Evolutionary conservation across 2,888 invertebrate species (phyloP).

Genomic region (Teinopalpus imperialis): DNA sequence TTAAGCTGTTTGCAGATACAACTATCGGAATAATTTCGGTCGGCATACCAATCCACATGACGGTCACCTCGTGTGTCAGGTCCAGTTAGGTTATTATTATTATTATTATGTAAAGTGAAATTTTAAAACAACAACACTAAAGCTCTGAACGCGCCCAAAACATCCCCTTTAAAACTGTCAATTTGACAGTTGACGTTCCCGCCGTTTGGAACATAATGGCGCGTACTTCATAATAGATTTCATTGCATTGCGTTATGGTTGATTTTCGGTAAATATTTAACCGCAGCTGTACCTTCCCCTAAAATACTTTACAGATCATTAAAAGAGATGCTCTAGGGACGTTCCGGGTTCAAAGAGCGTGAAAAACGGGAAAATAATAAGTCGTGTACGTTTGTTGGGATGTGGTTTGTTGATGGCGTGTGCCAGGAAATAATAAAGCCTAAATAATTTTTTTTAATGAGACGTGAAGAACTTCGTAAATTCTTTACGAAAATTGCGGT

Average conservation of each 20-base stretch:
- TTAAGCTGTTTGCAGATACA: no score
- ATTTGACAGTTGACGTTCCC: constrained; percentile 60
- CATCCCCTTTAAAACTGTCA: constrained; percentile 61
- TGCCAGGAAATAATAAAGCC: constrained; percentile 6
- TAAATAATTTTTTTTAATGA: no score
- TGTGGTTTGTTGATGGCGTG: constrained; percentile 30
- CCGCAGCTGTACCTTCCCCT: constrained; percentile 40
- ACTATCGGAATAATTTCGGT: no score
- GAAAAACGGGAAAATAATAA: constrained; percentile 68
- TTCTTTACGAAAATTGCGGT: no score
- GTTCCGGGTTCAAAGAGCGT: constrained; percentile 58
- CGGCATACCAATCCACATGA: no score
- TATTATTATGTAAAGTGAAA: constrained; percentile 7
- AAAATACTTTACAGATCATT: constrained; percentile 69
- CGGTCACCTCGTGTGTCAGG: no score
- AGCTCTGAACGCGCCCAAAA: constrained; percentile 56
- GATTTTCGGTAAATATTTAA: constrained; percentile 27
- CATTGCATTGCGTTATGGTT: constrained; percentile 27
- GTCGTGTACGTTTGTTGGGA: constrained; percentile 33
- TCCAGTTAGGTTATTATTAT: no score
- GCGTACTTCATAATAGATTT: constrained; percentile 30
- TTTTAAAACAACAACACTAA: constrained; percentile 56
- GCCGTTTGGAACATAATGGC: not conserved
- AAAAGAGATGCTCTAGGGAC: constrained; percentile 47
- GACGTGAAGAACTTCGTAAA: no score